phyloP scores from a whole-genome alignment of 2,888 invertebrate species.

The Salticus scenicus region DNA sequence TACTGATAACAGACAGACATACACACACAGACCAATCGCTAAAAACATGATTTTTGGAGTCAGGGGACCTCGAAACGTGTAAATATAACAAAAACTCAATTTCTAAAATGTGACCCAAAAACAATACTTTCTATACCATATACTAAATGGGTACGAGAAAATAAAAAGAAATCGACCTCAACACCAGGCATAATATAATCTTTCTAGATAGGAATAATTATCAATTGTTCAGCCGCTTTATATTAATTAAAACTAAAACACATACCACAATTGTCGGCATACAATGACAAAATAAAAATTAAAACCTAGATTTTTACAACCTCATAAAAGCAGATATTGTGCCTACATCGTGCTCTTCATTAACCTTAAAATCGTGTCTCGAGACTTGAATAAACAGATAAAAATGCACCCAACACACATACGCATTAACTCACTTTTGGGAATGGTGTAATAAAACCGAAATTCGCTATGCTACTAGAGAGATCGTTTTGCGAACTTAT shows the following conservation, averaged over 20 bases:
- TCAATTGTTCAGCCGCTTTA: background rate
- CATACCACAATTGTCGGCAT: background rate
- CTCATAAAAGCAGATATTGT: background rate
- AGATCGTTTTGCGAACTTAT: slow-evolving; percentile 21
- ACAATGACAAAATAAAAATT: background rate
- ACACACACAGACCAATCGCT: no score
- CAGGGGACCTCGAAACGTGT: no score
- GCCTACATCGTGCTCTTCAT: background rate
- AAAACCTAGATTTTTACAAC: background rate
- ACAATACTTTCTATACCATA: no score
- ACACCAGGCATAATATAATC: no score
- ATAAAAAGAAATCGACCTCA: no score
- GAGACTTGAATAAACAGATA: background rate
- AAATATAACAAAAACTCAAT: no score
- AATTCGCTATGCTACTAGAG: background rate
- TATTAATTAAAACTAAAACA: background rate
- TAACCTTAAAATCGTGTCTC: background rate
- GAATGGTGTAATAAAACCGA: background rate
- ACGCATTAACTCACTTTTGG: background rate
- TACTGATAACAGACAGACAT: no score
- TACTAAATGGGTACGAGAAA: no score
- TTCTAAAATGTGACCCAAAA: no score
- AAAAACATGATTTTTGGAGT: no score
- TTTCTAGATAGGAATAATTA: no score
- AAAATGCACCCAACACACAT: background rate